Percentiles rank a stretch among this genome's conserved stretches.
These are phyloP conservation scores for Bufo bufo DNA, from an alignment of 2,113 vertebrate species.

Conservation along the genomic window DNA sequence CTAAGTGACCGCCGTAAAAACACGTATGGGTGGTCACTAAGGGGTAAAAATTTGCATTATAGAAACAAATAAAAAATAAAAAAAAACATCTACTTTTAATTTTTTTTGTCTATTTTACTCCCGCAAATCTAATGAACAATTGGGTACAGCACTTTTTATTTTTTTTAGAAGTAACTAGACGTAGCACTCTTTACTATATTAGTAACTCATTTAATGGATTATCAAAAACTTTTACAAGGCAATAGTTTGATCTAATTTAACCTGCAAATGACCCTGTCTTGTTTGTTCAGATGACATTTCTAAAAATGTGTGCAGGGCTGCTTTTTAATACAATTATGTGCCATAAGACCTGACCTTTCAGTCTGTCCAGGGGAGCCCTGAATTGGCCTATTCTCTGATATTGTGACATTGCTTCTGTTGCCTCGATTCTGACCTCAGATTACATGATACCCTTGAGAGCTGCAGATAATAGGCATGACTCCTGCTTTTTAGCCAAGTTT, in stretches of 20 bases:
- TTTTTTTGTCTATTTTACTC: not conserved
- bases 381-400: slow-evolving; percentile 89
- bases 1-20: too few relatives aligned
- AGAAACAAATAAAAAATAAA: too few relatives aligned
- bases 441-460: slow-evolving; percentile 86
- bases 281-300: slow-evolving; percentile 82
- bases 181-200: not conserved
- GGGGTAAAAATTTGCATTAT: too few relatives aligned
- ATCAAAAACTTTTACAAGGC: slow-evolving; percentile 15
- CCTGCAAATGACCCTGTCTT: slow-evolving; percentile 80
- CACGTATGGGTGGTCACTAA: too few relatives aligned
- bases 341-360: slow-evolving; percentile 79
- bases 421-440: slow-evolving; percentile 85
- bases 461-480: slow-evolving; percentile 91
- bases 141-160: not conserved
- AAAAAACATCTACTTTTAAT: too few relatives aligned
- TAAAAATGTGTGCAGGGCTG: slow-evolving; percentile 78
- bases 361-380: slow-evolving; percentile 79
- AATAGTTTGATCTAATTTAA: slow-evolving; percentile 71
- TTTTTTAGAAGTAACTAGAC: not conserved
- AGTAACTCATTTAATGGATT: not conserved
- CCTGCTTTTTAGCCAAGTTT: slow-evolving; percentile 81
- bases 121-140: not conserved
- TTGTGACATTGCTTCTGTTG: slow-evolving; percentile 82
- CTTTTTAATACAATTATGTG: slow-evolving; percentile 80